Conservation (phyloP, 1,140 invertebrate species). For the Drosophila nannoptera region DNA sequence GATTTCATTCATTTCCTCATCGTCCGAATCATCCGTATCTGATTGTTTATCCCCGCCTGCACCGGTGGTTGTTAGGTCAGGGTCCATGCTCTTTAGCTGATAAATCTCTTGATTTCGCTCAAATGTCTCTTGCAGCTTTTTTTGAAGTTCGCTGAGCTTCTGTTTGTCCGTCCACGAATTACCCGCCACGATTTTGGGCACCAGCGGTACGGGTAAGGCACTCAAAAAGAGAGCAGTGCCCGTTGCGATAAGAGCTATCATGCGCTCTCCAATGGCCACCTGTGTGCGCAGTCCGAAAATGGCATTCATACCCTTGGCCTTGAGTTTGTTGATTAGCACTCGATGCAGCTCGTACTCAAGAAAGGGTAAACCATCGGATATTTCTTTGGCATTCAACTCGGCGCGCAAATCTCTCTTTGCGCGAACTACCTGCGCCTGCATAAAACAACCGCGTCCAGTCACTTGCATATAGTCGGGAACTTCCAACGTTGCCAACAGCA, state of each 20-base stretch:
- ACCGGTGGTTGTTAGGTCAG: constrained; percentile 42
- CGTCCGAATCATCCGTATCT: constrained; percentile 86
- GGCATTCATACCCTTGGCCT: constrained; percentile 96
- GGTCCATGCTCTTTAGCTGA: constrained; percentile 81
- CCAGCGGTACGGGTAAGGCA: constrained; percentile 85
- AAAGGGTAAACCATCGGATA: constrained; percentile 95
- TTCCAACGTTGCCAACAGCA: constrained; percentile 93
- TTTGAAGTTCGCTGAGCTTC: constrained; percentile 84
- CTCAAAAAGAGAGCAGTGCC: constrained; percentile 90
- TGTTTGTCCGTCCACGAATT: constrained; percentile 83
- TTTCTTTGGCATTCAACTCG: constrained; percentile 95
- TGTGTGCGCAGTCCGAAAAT: constrained; percentile 91
- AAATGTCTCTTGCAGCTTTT: constrained; percentile 84
- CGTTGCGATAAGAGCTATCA: constrained; percentile 92
- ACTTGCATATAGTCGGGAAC: constrained; percentile 87
- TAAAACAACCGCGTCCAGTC: constrained; percentile 86
- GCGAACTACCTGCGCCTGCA: constrained; percentile 89
- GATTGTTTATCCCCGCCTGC: constrained; percentile 62
- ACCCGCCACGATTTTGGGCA: constrained; percentile 84
- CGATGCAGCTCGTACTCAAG: constrained; percentile 97
- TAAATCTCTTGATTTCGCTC: constrained; percentile 86
- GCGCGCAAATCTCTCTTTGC: constrained; percentile 88
- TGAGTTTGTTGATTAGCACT: constrained; percentile 93
- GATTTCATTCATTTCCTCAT: constrained; percentile 87
- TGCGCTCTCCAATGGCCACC: constrained; percentile 91